A percentile compares a stretch with the other conserved stretches of the same genome.
phyloP scores from a whole-genome alignment of 2,113 vertebrate species.

The Desmodus rotundus region DNA sequence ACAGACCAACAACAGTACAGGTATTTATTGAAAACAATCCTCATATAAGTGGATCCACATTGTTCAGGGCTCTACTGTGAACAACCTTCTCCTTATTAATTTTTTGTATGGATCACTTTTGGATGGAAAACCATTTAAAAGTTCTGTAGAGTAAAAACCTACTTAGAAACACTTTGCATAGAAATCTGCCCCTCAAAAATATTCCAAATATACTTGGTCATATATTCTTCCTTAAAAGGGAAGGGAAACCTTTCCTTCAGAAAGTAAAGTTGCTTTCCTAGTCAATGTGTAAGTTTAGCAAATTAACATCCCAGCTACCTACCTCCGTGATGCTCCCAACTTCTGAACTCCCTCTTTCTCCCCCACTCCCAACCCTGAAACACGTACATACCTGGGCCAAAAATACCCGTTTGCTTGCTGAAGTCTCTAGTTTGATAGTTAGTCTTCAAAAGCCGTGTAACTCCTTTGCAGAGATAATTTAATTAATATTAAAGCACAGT shows the following conservation, averaged over 20 bases:
- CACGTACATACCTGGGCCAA: neutral
- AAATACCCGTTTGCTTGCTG: neutral
- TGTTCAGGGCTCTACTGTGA: neutral
- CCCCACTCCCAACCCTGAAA: accelerated
- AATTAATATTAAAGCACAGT: neutral
- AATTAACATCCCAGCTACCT: neutral
- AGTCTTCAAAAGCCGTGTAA: neutral
- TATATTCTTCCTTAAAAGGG: neutral
- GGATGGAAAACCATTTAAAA: neutral
- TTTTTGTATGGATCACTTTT: neutral
- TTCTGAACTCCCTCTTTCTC: neutral
- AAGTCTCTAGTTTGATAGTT: neutral
- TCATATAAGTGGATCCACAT: neutral
- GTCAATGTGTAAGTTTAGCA: neutral
- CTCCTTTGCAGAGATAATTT: neutral
- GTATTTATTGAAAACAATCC: neutral
- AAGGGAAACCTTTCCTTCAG: neutral
- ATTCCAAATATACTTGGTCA: neutral
- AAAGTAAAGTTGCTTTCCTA: neutral
- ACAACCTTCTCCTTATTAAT: neutral
- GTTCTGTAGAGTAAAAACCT: neutral
- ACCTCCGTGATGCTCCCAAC: neutral
- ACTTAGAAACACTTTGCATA: neutral
- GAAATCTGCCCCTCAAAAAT: neutral
- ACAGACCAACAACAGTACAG: neutral